Evolutionary conservation across 2,797 vertebrate genomes (phyloP).

Genomic region (Naso thynnoides): DNA sequence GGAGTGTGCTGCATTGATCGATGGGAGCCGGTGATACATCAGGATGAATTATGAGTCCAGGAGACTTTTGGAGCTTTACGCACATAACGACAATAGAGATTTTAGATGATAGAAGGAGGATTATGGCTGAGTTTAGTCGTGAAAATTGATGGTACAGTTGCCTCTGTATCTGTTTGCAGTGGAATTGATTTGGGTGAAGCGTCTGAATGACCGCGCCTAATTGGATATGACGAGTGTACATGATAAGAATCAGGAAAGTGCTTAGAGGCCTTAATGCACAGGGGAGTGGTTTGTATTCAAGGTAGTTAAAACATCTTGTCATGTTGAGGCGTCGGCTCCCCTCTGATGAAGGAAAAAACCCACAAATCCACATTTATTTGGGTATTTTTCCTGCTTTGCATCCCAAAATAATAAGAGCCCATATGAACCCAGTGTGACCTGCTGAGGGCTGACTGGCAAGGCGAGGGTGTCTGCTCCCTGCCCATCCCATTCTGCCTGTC

Average conservation of each 20-base stretch:
- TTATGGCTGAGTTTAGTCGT: constrained; percentile 1
- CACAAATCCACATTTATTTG: neutral
- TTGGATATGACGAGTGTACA: constrained; percentile 55
- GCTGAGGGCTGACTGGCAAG: constrained; percentile 52
- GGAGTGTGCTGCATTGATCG: constrained; percentile 63
- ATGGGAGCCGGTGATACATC: constrained; percentile 47
- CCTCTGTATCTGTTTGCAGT: constrained; percentile 41
- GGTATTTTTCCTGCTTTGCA: neutral
- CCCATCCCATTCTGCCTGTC: constrained; percentile 65
- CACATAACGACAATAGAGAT: constrained; percentile 23
- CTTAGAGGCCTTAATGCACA: constrained; percentile 43
- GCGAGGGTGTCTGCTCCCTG: constrained; percentile 59
- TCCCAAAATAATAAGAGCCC: constrained; percentile 11
- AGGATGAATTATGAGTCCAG: constrained; percentile 37
- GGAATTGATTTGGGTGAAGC: constrained; percentile 56
- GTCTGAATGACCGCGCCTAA: constrained; percentile 68
- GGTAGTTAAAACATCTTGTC: neutral
- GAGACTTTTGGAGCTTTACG: neutral
- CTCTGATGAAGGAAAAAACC: neutral
- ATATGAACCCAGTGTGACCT: constrained; percentile 65
- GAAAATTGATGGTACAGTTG: constrained; percentile 1
- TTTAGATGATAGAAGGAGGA: neutral
- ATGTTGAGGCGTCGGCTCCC: neutral
- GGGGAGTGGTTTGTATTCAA: neutral
- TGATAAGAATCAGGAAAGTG: constrained; percentile 48